Evolutionary conservation across 2,888 invertebrate species (phyloP), one percentile per base, ranked within the genome.

Genomic region (Athalia rosae): DNA sequence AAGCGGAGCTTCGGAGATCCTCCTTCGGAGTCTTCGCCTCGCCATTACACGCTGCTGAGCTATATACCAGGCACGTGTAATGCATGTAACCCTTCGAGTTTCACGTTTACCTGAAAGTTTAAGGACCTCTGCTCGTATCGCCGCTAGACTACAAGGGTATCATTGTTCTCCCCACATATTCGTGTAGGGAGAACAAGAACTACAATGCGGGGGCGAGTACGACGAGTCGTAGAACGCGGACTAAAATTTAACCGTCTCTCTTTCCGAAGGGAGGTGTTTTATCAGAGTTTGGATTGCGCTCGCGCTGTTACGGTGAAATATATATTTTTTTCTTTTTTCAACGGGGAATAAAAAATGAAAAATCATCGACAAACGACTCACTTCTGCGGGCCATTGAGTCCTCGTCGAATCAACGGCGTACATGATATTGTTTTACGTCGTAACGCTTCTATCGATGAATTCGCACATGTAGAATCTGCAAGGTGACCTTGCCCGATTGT

Each of bases 351-450:
- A 61, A 61, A 58, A 76, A 71, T 69, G 47, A 13, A 64, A 78
- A 78, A 71, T 8, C 45, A 9, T 11, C 0, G n/a, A 13, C 8
- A 3, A 15, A 43, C 0, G 58, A 71, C 71, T 71, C 82, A 80
- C 80, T 79, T 66, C 80, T 81, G 76, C 56, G 81, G 81, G 79
- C 81, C 58, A 41, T 71, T 56, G 56, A 58, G 13, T 71, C 71
- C 58, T 56, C 45, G 56, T 8, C 13, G 56, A 71, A 71, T 71
- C 71, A 45, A 71, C 45, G 6, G 71, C 71, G 58, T 71, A 71
- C 71, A 71, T 71, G 43, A 45, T 71, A 13, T 43, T 9, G 9
- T n/a, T n/a, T n/a, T n/a, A n/a, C n/a, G n/a, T 63, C 43, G 41
- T 9, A 41, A 62, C 62, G 62, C 41, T 9, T 58, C n/a, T 58